Conservation (phyloP, 1,140 invertebrate genomes). For the Drosophila saltans region DNA sequence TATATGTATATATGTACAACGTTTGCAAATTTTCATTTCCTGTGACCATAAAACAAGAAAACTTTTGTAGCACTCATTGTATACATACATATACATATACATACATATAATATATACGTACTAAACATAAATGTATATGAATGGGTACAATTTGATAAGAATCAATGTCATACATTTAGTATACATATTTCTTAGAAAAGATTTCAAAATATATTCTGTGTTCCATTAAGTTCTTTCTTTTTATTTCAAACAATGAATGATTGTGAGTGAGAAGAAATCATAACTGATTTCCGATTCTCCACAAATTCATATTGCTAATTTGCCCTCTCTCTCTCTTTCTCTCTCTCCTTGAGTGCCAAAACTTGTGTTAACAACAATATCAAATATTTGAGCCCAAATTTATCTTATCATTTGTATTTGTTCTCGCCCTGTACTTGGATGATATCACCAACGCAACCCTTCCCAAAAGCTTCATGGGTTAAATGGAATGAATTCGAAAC, state of each 20-base stretch:
- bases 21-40: conserved; percentile 14
- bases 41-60: conserved; percentile 10
- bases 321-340: not conserved
- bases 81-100: not conserved
- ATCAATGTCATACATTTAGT: conserved; percentile 5
- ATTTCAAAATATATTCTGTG: no score
- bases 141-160: not conserved
- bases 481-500: not conserved
- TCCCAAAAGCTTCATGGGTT: not conserved
- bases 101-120: not conserved
- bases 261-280: not conserved
- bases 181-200: not conserved
- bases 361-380: conserved; percentile 77
- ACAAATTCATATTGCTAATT: not conserved
- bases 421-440: conserved; percentile 41
- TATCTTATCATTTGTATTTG: conserved; percentile 74
- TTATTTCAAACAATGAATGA: not conserved
- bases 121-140: not conserved
- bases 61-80: not conserved
- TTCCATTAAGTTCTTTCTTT: not conserved
- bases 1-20: not conserved
- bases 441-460: conserved; percentile 45
- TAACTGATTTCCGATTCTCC: not conserved
- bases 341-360: conserved; percentile 61
- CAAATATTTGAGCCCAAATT: conserved; percentile 76